Base-by-base conservation (phyloP, 2,797 vertebrate genomes). In the Rhinophrynus dorsalis region DNA sequence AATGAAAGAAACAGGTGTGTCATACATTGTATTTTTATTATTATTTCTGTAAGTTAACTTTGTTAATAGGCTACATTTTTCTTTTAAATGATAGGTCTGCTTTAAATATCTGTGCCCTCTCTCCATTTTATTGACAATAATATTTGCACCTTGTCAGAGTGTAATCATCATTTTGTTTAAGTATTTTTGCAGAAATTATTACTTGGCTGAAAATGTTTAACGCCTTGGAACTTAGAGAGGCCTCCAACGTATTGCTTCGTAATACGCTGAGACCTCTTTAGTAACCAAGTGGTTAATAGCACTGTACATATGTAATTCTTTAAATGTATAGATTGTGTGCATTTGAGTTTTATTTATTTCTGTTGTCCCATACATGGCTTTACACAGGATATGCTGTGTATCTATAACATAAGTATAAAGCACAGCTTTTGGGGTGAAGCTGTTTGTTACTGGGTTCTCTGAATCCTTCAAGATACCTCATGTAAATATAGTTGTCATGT, bases 401-500 rank as follows among this genome's bases (percentile, higher is more conserved):
- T 54, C 30, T 13, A 45, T 30, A 55, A 24, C 8, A n/a, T 50
- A 50, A 21, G 64, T 65, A 65, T 58, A 30, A 50, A 72, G 68
- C 60, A n/a, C 58, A 44, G 58, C 21, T 71, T 64, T 24, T 63
- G 59, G 24, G 32, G 81, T 88, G 86, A 82, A 88, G 75, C 8
- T 66, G 35, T 30, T 21, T 57, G 48, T 38, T 55, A 45, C 76
- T 77, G 77, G 86, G 87, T 86, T 91, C 88, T 77, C 45, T 84
- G 85, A 87, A 82, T 85, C 71, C 50, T 68, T 78, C 79, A 76
- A 79, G 86, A 90, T 91, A 90, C 90, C 90, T 91, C 89, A 90
- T 82, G 88, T 91, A 89, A 86, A 90, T 89, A 90, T 75, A 85
- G 76, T 87, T 86, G 89, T 90, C 85, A 82, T 89, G 85, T 83